A percentile compares a stretch with the other conserved stretches of the same genome.
Conservation (phyloP, 2,797 vertebrate genomes). For the Acanthopagrus latus region DNA sequence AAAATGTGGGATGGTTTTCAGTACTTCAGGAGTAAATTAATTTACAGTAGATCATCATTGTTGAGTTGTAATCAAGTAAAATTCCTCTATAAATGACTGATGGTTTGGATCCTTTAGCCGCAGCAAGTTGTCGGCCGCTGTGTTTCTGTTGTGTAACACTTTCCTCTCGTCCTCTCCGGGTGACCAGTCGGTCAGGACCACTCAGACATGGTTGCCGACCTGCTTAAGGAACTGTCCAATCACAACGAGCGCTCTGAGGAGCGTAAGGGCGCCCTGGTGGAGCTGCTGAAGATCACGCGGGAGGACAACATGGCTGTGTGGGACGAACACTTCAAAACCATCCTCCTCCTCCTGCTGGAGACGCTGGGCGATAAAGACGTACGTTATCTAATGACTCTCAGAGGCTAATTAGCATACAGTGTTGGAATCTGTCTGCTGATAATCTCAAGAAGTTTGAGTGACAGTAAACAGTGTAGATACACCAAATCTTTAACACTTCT, state of each 20-base stretch:
- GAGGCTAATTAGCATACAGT: background rate
- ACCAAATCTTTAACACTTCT: background rate
- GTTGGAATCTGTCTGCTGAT: background rate
- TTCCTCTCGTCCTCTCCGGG: background rate
- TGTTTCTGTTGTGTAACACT: background rate
- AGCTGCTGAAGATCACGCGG: slow-evolving; percentile 95
- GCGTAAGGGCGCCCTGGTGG: slow-evolving; percentile 93
- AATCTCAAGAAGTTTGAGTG: background rate
- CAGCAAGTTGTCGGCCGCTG: background rate
- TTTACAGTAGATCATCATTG: background rate
- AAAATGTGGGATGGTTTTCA: background rate
- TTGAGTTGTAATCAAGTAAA: no score
- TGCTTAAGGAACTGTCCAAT: slow-evolving; percentile 98
- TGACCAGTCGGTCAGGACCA: slow-evolving; percentile 89
- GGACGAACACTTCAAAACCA: slow-evolving; percentile 99
- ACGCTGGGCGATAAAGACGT: slow-evolving; percentile 98
- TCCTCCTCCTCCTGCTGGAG: slow-evolving; percentile 96
- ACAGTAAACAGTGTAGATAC: background rate
- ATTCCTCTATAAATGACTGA: background rate
- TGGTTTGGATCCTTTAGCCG: background rate
- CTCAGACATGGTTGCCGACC: slow-evolving; percentile 95
- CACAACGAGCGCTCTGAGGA: slow-evolving; percentile 97
- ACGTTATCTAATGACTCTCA: slow-evolving; percentile 1
- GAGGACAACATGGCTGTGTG: slow-evolving; percentile 96
- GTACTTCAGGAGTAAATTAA: background rate